Evolutionary conservation across 2,888 invertebrate genomes (phyloP), one percentile per base, ranked within the genome.

Genomic region (Pegoplata infirma): DNA sequence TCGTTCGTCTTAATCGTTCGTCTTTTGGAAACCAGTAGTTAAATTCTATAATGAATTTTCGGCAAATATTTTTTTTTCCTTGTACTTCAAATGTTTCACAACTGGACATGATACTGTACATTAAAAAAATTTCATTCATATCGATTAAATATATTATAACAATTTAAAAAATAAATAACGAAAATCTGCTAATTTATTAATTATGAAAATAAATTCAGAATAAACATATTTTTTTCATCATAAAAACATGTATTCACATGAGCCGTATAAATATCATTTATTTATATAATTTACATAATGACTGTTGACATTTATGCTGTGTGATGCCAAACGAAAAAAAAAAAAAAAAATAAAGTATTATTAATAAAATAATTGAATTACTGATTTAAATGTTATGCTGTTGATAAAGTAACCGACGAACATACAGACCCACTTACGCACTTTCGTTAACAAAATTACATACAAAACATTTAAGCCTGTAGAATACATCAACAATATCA

Each of bases 341-440:
- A 47, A 19, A 49, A 19, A 12, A 49, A 19, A 49, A 19, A 8
- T 21, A 49, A 19, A 4, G 12, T 10, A 21, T 49, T 10, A 19
- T 68, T 36, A 49, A 49, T 56, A 17, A 56, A 63, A 56, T 68
- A 63, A 68, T 68, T 61, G 4, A 68, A 68, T 63, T 28, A 74
- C n/a, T n/a, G n/a, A n/a, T n/a, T n/a, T 10, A 53, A 25, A 12
- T 36, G 16, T 7, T 32, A 32, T 10, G 32, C 2, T 32, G 8
- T 32, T 32, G 32, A 32, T 32, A 32, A 32, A 25, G 25, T 6
- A 3, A 25, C 25, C 3, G 25, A 25, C 25, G 6, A 6, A 23
- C n/a, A 51, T 21, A 51, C 40, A 51, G 2, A 58, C 47, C 5
- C 10, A 8, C 32, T 32, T 32, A 4, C 10, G 10, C 32, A 8